Evolutionary conservation across 2,888 invertebrate species (phyloP).

Genomic region (Horisme vitalbata): DNA sequence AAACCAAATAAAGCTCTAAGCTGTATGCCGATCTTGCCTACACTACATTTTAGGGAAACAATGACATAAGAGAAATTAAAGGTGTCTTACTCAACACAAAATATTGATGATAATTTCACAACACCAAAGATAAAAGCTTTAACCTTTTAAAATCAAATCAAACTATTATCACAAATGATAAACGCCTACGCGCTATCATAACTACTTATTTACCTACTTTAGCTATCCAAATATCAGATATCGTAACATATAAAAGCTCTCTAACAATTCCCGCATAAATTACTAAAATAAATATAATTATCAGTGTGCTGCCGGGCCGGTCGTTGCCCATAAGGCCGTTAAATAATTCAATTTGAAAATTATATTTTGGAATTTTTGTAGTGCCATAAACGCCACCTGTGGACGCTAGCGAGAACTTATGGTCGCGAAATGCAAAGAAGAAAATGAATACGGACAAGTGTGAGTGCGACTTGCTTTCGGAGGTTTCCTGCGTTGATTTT

Average conservation of each 20-base stretch:
- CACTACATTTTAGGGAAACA: too few relatives aligned
- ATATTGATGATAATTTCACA: constrained; percentile 9
- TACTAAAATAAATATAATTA: constrained; percentile 64
- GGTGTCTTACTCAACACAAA: too few relatives aligned
- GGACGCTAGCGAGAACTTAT: constrained; percentile 19
- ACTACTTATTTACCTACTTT: constrained; percentile 1
- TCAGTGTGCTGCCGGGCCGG: constrained; percentile 37
- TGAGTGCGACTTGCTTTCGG: neutral
- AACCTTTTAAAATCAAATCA: neutral
- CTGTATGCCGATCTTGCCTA: too few relatives aligned
- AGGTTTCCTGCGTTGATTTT: too few relatives aligned
- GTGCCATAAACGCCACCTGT: constrained; percentile 32
- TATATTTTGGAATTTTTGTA: constrained; percentile 39
- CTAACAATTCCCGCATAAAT: constrained; percentile 49
- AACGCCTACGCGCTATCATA: constrained; percentile 10
- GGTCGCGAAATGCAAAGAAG: constrained; percentile 21
- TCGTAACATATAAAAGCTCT: constrained; percentile 42
- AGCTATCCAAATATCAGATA: constrained; percentile 22
- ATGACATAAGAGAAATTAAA: too few relatives aligned
- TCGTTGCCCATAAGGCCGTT: constrained; percentile 43
- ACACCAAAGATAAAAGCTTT: too few relatives aligned
- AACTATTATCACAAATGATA: constrained; percentile 2
- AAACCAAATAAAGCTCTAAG: too few relatives aligned
- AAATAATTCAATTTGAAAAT: constrained; percentile 68
- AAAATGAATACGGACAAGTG: neutral